Percentiles rank a stretch among this genome's conserved stretches.
phyloP scores from a whole-genome alignment of 2,113 vertebrate genomes.

The Ammospiza caudacuta region DNA sequence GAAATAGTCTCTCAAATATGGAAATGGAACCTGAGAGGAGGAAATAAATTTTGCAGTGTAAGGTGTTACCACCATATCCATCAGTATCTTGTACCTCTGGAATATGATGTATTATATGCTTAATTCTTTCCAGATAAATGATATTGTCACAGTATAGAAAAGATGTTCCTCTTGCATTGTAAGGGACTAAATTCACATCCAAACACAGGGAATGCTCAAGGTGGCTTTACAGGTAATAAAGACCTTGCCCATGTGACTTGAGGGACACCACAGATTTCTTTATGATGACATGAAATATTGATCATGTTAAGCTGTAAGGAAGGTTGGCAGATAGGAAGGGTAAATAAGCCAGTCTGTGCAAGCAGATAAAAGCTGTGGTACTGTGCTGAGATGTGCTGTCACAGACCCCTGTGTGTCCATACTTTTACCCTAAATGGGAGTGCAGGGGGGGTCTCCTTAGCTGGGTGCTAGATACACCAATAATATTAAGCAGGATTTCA shows the following conservation, averaged over 20 bases:
- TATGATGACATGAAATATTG: not conserved
- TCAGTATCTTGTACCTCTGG: not conserved
- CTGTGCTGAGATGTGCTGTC: not conserved
- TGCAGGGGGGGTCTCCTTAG: not conserved
- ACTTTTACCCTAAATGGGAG: not conserved
- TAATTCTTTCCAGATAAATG: not conserved
- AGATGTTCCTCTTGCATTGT: not conserved
- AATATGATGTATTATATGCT: not conserved
- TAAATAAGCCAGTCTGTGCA: not conserved
- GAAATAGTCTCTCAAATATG: not conserved
- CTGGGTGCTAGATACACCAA: not conserved
- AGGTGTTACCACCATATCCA: not conserved
- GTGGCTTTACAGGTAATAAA: not conserved
- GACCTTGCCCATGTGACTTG: not conserved
- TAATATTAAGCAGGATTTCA: not conserved
- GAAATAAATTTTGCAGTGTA: not conserved
- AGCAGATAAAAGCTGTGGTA: not conserved
- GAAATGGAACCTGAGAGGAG: not conserved
- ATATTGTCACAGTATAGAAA: not conserved
- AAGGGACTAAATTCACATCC: not conserved
- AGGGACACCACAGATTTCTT: not conserved
- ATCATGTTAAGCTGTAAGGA: not conserved
- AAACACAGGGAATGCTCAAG: not conserved
- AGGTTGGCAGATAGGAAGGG: not conserved
- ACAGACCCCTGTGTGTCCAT: not conserved